Base-by-base conservation (phyloP, 2,113 vertebrate species). In the Crotalus helleri region DNA sequence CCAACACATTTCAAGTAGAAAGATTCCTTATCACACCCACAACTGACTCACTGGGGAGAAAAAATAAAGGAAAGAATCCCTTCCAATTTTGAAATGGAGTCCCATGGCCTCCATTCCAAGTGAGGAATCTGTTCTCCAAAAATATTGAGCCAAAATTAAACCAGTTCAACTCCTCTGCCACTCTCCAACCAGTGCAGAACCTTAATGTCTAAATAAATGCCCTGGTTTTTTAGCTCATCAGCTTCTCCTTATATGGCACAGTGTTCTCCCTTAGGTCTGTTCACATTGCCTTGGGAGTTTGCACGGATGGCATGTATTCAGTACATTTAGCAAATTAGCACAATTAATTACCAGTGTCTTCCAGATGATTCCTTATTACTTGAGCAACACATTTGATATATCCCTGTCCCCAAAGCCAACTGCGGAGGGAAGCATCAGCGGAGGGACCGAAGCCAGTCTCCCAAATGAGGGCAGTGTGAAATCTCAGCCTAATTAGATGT, bases 281-380 rank as follows among this genome's bases (percentile, higher is more conserved):
- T 91, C 44, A 4, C 15, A 33, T 23, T 69, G 24, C 39, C 49
- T 91, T 74, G 58, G 58, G 89, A 49, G 33, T 81, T 81, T 81
- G 33, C 74, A 81, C 1, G 19, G 33, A 39, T 51, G 46, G 53
- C 39, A 21, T 51, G 39, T 58, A 39, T 88, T 81, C 51, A 88
- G 33, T 81, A 81, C 33, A 81, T 81, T 58, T 88, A 88, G 86
- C 51, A 88, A 93, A 12, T 57, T 57, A 81, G 74, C 33, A 44
- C 33, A 44, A 88, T 26, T 55, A 88, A 81, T 88, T 91, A 93
- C 61, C 29, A 88, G 23, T 13, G 26, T 81, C 88, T 53, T 91
- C 88, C 26, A 58, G 90, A 93, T 93, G 57, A 55, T 19, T 88
- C 85, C 33, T 87, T 85, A 61, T 87, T 53, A 87, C 74, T 74